Evolutionary conservation across 1,140 invertebrate species (phyloP).

Genomic region (Penaeus japonicus): DNA sequence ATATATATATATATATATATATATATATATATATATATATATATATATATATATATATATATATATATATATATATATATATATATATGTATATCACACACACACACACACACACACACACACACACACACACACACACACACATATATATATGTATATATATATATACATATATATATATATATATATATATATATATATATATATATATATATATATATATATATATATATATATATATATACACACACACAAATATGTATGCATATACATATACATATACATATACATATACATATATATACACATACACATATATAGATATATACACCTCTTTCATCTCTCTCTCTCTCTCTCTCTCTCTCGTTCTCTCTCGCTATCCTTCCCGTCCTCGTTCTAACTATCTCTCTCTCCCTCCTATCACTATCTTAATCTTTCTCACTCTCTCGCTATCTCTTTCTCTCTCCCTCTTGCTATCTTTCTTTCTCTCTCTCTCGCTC

Average conservation of each 20-base stretch:
- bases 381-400: too few relatives aligned
- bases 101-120: background rate
- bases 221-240: conserved; percentile 6
- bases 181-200: conserved; percentile 8
- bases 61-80: background rate
- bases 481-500: too few relatives aligned
- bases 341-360: too few relatives aligned
- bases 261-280: background rate
- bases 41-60: background rate
- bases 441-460: too few relatives aligned
- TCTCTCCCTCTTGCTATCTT: too few relatives aligned
- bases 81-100: background rate
- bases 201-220: conserved; percentile 13
- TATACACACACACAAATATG: background rate
- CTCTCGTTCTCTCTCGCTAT: too few relatives aligned
- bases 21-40: conserved; percentile 13
- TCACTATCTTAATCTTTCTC: too few relatives aligned
- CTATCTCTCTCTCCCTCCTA: too few relatives aligned
- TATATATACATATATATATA: background rate
- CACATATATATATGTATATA: background rate
- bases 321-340: background rate
- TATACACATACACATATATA: background rate
- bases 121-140: background rate
- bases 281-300: background rate
- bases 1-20: conserved; percentile 13